These are phyloP conservation scores for Halichoeres trimaculatus DNA, from an alignment of 2,113 vertebrate genomes.

Conservation along the genomic window DNA sequence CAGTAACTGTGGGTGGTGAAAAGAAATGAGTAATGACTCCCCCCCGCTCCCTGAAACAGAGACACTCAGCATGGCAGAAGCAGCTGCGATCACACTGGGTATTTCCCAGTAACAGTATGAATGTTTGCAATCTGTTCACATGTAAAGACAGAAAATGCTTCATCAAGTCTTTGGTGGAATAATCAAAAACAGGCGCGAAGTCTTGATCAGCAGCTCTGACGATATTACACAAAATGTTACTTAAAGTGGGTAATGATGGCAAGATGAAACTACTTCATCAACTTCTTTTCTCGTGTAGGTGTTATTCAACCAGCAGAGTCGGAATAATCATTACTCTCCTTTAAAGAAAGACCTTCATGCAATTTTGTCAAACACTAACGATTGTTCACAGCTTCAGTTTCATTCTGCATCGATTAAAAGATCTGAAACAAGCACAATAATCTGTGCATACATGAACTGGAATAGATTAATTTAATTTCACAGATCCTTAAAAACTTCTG, in stretches of 20 bases:
- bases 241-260: constrained; percentile 15
- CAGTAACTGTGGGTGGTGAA: constrained; percentile 39
- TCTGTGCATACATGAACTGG: not conserved
- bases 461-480: not conserved
- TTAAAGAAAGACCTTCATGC: constrained; percentile 19
- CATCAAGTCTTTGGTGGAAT: not conserved
- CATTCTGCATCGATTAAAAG: not conserved
- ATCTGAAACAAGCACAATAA: not conserved
- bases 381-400: constrained; percentile 12
- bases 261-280: constrained; percentile 4
- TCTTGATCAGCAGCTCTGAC: no score
- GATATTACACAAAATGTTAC: not conserved
- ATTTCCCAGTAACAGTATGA: constrained; percentile 1
- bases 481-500: not conserved
- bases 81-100: constrained; percentile 30
- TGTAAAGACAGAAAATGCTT: not conserved
- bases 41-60: constrained; percentile 11
- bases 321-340: constrained; percentile 27
- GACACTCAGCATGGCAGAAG: constrained; percentile 31
- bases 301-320: not conserved
- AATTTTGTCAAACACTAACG: constrained; percentile 20
- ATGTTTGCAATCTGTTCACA: not conserved
- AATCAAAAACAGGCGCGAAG: no score
- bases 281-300: constrained; percentile 8
- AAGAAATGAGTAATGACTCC: constrained; percentile 45